These are phyloP conservation scores for Lacanobia wlatinum DNA, from an alignment of 2,888 invertebrate species.

Conservation along the genomic window DNA sequence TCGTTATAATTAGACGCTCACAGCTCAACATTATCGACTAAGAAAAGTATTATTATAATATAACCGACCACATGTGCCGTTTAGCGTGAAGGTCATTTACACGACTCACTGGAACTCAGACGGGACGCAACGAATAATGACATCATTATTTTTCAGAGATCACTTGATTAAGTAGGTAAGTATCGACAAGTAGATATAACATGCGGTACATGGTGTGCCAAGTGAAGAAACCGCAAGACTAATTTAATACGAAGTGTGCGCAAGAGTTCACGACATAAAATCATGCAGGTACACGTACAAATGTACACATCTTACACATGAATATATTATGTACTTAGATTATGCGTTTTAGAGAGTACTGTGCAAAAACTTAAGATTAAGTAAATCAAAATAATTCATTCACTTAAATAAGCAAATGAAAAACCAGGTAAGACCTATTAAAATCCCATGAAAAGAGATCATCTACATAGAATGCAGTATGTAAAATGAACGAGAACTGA, in stretches of 20 bases:
- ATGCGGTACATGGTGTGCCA: conserved; percentile 66
- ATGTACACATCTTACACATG: background rate
- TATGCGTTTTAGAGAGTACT: background rate
- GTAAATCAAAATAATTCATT: background rate
- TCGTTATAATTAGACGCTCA: conserved; percentile 55
- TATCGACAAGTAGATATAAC: conserved; percentile 49
- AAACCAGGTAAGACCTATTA: background rate
- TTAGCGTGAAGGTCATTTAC: conserved; percentile 78
- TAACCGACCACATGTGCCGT: conserved; percentile 76
- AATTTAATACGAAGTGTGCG: conserved; percentile 60
- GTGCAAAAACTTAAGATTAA: background rate
- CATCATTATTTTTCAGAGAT: conserved; percentile 73
- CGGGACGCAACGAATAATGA: conserved; percentile 76
- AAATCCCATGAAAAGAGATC: background rate
- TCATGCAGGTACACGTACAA: conserved; percentile 15
- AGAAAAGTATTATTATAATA: conserved; percentile 63
- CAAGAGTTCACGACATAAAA: conserved; percentile 33
- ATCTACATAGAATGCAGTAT: too few species aligned
- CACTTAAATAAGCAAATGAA: background rate
- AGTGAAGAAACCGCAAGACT: conserved; percentile 78
- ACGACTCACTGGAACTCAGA: conserved; percentile 75
- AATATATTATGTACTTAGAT: background rate
- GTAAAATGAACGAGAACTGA: too few species aligned
- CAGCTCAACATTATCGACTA: conserved; percentile 59
- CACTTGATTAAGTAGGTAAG: conserved; percentile 66